These are phyloP conservation scores for Alloplasta piceator DNA, from an alignment of 2,888 invertebrate genomes.

Conservation along the genomic window DNA sequence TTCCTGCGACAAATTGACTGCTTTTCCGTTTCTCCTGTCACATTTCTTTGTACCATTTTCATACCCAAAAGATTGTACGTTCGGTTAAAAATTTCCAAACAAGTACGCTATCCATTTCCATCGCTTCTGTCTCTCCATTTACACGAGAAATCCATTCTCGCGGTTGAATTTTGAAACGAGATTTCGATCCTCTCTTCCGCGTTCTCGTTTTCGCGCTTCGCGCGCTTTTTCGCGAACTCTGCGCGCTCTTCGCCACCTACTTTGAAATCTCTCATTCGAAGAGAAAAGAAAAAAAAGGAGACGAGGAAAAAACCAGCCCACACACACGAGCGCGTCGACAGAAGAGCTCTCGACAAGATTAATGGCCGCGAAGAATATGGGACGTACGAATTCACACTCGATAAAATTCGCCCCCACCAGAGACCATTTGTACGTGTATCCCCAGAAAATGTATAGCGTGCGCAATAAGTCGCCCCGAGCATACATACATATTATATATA, in stretches of 20 bases:
- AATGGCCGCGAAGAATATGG: slow-evolving; percentile 75
- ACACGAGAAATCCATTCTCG: slow-evolving; percentile 5
- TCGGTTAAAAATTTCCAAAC: not conserved
- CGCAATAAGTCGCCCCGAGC: slow-evolving; percentile 50
- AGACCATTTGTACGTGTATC: slow-evolving; percentile 67
- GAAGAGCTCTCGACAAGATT: slow-evolving; percentile 70
- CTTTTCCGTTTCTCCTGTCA: not conserved
- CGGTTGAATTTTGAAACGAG: slow-evolving; percentile 12
- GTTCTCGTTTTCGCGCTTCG: not conserved
- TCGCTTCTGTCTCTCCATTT: not conserved
- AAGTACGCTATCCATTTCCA: not conserved
- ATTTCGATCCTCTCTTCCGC: not conserved
- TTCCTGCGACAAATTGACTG: too few relatives aligned
- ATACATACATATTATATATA: not conserved
- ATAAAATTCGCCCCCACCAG: slow-evolving; percentile 73
- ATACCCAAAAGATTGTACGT: not conserved
- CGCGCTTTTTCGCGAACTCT: not conserved
- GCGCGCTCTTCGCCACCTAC: slow-evolving; percentile 1
- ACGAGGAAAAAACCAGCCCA: slow-evolving; percentile 17
- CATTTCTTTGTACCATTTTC: not conserved
- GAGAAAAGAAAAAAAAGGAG: slow-evolving; percentile 15
- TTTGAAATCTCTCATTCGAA: not conserved
- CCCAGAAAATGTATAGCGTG: slow-evolving; percentile 51
- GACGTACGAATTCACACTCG: slow-evolving; percentile 76
- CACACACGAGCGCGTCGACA: slow-evolving; percentile 52